These are phyloP conservation scores for Cacoxenus indagator DNA, from an alignment of 2,888 invertebrate species.

Conservation along the genomic window DNA sequence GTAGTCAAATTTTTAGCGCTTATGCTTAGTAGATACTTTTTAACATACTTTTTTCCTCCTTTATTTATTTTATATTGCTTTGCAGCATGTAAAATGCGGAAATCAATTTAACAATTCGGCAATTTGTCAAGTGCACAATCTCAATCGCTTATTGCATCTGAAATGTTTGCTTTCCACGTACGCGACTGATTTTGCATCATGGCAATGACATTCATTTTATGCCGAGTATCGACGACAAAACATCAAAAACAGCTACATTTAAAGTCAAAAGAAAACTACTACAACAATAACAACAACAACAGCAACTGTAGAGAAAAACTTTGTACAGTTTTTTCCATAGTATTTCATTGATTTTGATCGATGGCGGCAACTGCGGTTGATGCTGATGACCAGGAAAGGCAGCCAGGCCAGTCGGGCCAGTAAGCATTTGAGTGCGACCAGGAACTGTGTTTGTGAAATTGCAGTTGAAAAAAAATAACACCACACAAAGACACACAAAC, in stretches of 20 bases:
- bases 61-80: too few relatives aligned
- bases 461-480: too few relatives aligned
- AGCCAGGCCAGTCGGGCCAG: neutral
- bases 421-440: neutral
- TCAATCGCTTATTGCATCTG: neutral
- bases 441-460: neutral
- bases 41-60: neutral
- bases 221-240: neutral
- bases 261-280: neutral
- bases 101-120: slow-evolving; percentile 5
- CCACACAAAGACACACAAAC: too few relatives aligned
- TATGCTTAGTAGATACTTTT: too few relatives aligned
- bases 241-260: slow-evolving; percentile 9
- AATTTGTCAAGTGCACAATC: slow-evolving; percentile 18
- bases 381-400: neutral
- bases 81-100: slow-evolving; percentile 11
- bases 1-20: too few relatives aligned
- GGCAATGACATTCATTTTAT: slow-evolving; percentile 21
- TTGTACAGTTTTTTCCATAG: neutral
- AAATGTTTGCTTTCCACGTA: slow-evolving; percentile 1
- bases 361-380: neutral
- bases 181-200: too few relatives aligned
- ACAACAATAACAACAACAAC: neutral
- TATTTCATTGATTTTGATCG: slow-evolving; percentile 16
- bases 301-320: neutral